Percentiles rank a stretch among this genome's conserved stretches.
Evolutionary conservation across 2,113 vertebrate species (phyloP).

Genomic region (Otolemur garnettii): DNA sequence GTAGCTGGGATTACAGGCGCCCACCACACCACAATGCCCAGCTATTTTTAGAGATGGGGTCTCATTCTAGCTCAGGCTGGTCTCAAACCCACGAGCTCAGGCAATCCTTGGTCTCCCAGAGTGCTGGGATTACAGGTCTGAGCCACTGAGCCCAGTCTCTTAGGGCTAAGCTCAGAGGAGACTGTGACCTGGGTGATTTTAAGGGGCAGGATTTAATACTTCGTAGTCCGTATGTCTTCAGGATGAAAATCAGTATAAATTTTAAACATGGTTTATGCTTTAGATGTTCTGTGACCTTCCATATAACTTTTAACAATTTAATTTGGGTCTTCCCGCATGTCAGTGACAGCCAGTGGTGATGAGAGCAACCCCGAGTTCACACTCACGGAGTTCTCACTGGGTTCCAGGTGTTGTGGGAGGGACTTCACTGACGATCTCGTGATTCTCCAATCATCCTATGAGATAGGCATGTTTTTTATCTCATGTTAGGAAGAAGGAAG

Average conservation of each 20-base stretch:
- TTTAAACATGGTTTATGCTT: background rate
- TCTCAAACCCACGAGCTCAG: too few species aligned
- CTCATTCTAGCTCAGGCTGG: too few species aligned
- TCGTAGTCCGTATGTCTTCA: fast-evolving
- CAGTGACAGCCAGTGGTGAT: fast-evolving
- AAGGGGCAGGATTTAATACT: too few species aligned
- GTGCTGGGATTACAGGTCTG: too few species aligned
- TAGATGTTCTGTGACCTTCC: background rate
- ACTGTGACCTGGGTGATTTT: fast-evolving
- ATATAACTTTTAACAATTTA: background rate
- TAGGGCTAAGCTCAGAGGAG: background rate
- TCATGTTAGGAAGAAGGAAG: fast-evolving
- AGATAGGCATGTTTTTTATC: fast-evolving
- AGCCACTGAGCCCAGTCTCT: too few species aligned
- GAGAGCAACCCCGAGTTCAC: background rate
- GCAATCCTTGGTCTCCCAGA: too few species aligned
- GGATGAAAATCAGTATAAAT: background rate
- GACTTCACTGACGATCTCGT: fast-evolving
- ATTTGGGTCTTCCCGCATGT: background rate
- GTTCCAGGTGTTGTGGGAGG: fast-evolving
- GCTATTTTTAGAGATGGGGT: too few species aligned
- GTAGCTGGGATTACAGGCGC: too few species aligned
- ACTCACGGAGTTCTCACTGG: background rate
- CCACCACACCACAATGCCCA: too few species aligned
- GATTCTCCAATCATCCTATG: fast-evolving